These are phyloP conservation scores for Dryas iulia DNA, from an alignment of 1,140 invertebrate genomes.

Conservation along the genomic window DNA sequence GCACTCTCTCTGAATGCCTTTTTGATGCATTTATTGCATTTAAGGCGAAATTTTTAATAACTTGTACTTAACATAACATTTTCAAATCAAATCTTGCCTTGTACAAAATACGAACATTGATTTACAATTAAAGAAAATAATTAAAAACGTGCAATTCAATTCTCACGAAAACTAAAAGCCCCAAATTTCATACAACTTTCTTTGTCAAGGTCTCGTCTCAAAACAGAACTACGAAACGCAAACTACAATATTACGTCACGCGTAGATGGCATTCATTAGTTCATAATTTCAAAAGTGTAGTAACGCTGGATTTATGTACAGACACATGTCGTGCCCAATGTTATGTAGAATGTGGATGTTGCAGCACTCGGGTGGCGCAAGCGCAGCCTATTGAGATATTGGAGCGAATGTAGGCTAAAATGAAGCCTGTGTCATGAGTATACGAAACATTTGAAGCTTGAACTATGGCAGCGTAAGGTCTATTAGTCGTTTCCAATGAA, in stretches of 20 bases:
- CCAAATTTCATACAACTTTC: not conserved
- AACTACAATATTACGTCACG: not conserved
- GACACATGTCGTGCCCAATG: conserved; percentile 15
- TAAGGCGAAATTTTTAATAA: too few species aligned
- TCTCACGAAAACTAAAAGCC: not conserved
- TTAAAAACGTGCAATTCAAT: too few species aligned
- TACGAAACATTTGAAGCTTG: not conserved
- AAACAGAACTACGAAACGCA: not conserved
- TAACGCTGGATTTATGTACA: conserved; percentile 8
- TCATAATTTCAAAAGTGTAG: conserved; percentile 26
- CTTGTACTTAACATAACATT: too few species aligned
- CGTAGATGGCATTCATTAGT: conserved; percentile 18
- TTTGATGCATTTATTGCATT: too few species aligned
- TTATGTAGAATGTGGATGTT: conserved; percentile 30
- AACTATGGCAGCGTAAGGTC: not conserved
- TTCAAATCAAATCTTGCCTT: too few species aligned
- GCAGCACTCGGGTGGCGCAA: conserved; percentile 20
- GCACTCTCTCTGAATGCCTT: too few species aligned
- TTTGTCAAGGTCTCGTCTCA: not conserved
- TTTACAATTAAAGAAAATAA: too few species aligned
- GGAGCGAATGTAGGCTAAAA: conserved; percentile 23
- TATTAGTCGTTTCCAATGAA: not conserved
- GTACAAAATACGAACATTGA: too few species aligned
- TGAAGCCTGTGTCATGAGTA: conserved; percentile 3
- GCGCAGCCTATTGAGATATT: conserved; percentile 24